phyloP scores from a whole-genome alignment of 2,888 invertebrate genomes.

The Spisula solida region DNA sequence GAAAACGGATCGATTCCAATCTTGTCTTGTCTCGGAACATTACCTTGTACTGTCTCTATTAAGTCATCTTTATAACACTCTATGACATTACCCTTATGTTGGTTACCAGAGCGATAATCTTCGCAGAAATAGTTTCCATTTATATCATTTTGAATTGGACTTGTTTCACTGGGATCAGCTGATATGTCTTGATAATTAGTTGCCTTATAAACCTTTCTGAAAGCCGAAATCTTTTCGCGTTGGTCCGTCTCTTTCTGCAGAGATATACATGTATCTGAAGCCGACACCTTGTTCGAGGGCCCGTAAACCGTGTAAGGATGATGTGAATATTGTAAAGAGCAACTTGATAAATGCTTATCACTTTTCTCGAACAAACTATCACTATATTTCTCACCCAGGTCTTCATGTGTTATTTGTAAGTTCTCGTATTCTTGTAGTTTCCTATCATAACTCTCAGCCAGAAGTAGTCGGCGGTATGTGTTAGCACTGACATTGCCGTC shows the following conservation, averaged over 20 bases:
- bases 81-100: not conserved
- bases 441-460: not conserved
- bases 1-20: not conserved
- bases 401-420: not conserved
- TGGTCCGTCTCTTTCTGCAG: not conserved
- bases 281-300: not conserved
- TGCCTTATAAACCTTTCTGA: not conserved
- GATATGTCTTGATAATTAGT: not conserved
- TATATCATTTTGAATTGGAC: not conserved
- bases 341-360: not conserved
- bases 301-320: not conserved
- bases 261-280: not conserved
- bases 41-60: not conserved
- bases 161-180: not conserved
- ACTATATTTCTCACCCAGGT: not conserved
- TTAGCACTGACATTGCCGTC: slow-evolving; percentile 21
- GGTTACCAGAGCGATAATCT: not conserved
- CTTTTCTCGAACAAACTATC: not conserved
- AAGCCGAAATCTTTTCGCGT: not conserved
- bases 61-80: not conserved
- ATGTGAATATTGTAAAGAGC: not conserved
- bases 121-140: not conserved
- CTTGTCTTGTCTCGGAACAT: not conserved
- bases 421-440: not conserved
- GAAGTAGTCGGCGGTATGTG: not conserved